Percentiles rank a stretch among this genome's conserved stretches.
Conservation (phyloP, 2,113 vertebrate species). For the Rhinoptilus africanus region DNA sequence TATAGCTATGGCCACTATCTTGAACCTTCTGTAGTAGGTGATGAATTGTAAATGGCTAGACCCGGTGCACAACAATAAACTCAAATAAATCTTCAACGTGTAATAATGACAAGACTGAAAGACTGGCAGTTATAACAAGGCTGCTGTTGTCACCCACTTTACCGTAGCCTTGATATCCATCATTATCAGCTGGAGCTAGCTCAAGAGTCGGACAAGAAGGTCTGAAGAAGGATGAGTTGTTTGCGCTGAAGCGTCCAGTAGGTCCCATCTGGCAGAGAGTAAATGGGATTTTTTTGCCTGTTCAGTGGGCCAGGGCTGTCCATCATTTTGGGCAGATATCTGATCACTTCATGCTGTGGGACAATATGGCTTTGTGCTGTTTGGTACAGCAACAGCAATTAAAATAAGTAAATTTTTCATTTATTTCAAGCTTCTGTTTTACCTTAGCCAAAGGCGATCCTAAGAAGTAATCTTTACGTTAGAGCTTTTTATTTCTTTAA, state of each 20-base stretch:
- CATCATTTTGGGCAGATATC: slow-evolving; percentile 83
- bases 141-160: slow-evolving; percentile 87
- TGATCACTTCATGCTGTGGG: slow-evolving; percentile 81
- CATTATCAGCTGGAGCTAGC: slow-evolving; percentile 85
- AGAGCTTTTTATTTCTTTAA: neutral
- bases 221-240: slow-evolving; percentile 91
- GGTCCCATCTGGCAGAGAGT: slow-evolving; percentile 89
- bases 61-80: slow-evolving; percentile 84
- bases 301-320: slow-evolving; percentile 81
- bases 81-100: slow-evolving; percentile 91
- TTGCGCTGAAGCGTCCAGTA: slow-evolving; percentile 86
- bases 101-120: slow-evolving; percentile 90
- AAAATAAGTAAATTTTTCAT: slow-evolving; percentile 63
- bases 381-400: slow-evolving; percentile 65
- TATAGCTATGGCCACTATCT: slow-evolving; percentile 81
- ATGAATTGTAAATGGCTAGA: slow-evolving; percentile 91
- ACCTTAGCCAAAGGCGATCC: neutral
- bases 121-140: slow-evolving; percentile 93
- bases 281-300: slow-evolving; percentile 85
- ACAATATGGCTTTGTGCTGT: slow-evolving; percentile 80
- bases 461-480: neutral
- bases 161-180: slow-evolving; percentile 86
- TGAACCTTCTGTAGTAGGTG: slow-evolving; percentile 83
- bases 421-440: slow-evolving; percentile 59
- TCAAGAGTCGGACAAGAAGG: slow-evolving; percentile 84